Base-by-base conservation (phyloP, 1,140 invertebrate genomes). In the Scaptomyza hsui region DNA sequence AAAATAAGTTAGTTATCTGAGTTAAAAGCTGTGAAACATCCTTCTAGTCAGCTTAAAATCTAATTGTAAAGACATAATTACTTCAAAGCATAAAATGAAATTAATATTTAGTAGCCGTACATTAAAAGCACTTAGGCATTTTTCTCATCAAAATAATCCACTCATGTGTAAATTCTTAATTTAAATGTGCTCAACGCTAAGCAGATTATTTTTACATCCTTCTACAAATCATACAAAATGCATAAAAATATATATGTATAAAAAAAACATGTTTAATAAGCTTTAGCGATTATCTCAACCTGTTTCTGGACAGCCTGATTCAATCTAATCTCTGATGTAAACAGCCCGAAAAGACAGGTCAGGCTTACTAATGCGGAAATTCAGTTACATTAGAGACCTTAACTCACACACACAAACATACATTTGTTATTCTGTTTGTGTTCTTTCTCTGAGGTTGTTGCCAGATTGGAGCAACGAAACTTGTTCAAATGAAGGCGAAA, bases 351-450 rank as follows among this genome's bases (percentile, higher is more conserved):
- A 44, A 55, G 49, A 63, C 41, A 47, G 41, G 3, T 12, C 24
- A 26, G 21, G 47, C n/a, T 44, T n/a, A 24, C 15, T 24, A 47
- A 26, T 47, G n/a, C 21, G 13, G 19, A 35, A 24, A 48, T 64
- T 18, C 48, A 39, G 21, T 16, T 63, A 21, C n/a, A 12, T 3
- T 1, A 9, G 6, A 29, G 16, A 12, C 21, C 21, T 10, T 15
- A 29, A 26, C 24, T 6, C 26, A 9, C 26, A 29, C 26, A 29
- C 26, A 7, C 26, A n/a, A n/a, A 29, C n/a, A 12, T 4, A 26
- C 61, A 55, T 63, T 62, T 61, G 29, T 41, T 63, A 63, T 63
- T 70, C 67, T 42, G 15, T 55, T 41, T 70, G 49, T 51, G 44
- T 48, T 15, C 26, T 29, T 29, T 0, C 24, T 9, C 7, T 6